Base-by-base conservation (phyloP, 2,888 invertebrate species). In the Caenorhabditis sp. region DNA sequence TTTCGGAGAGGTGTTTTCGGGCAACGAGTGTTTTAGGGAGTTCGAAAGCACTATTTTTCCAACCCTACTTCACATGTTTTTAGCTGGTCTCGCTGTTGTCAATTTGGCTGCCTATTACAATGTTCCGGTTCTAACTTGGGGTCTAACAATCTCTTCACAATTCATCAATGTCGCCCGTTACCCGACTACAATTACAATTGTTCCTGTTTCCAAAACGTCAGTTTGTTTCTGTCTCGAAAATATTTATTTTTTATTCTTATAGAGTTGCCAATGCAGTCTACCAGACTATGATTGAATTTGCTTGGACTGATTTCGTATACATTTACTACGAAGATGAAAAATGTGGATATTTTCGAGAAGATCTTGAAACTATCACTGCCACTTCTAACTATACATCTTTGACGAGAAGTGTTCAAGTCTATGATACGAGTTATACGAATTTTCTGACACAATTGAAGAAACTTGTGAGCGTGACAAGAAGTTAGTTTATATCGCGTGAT, bases 251-350 rank as follows among this genome's bases (percentile, higher is more conserved):
- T n/a, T n/a, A n/a, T n/a, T n/a, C n/a, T n/a, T n/a, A 31, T 10
- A 80, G 82, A 6, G 62, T 82, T 1, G 82, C 81, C 2, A 68
- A 73, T 36, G 82, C 81, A 5, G 62, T 82, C 23, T 67, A 66
- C 24, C 77, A 76, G 58, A 62, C 81, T 4, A 78, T 82, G 78
- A 53, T 49, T 14, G 75, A 78, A 37, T 79, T 78, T 43, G 76
- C 58, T 8, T 82, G 82, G 82, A 69, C 71, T 12, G 77, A 79
- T 17, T 77, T 82, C 21, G 82, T 81, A n/a, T 74, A 81, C n/a
- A 67, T 82, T 51, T 82, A 76, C 59, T 64, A 73, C 2, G 77
- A 74, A 54, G 79, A 79, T 54, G 75, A 74, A 43, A 78, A 78
- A 59, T 81, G 81, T 53, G 70, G 65, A 17, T 78, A 73, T 36